phyloP scores from a whole-genome alignment of 2,113 vertebrate genomes.

The Chloebia gouldiae region DNA sequence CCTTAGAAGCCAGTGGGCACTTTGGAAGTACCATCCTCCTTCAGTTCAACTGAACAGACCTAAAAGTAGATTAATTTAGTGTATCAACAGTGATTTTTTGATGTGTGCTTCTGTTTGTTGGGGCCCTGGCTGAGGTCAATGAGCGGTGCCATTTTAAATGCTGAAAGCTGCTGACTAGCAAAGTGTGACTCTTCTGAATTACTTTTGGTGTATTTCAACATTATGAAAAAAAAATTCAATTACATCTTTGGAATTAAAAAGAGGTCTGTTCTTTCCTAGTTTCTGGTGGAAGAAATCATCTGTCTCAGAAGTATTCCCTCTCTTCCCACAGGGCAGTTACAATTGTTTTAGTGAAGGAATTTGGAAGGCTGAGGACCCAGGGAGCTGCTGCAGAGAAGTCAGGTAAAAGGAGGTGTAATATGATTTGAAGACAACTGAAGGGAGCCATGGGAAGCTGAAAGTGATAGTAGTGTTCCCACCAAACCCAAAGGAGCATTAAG shows the following conservation, averaged over 20 bases:
- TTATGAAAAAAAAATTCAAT: background rate
- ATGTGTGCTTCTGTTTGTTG: background rate
- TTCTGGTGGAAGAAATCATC: background rate
- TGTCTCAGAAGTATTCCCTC: background rate
- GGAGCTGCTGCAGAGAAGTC: background rate
- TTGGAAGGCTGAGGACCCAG: background rate
- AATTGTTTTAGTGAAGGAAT: background rate
- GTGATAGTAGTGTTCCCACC: background rate
- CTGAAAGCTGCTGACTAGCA: background rate
- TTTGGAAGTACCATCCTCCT: background rate
- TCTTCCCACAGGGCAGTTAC: background rate
- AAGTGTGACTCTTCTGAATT: background rate
- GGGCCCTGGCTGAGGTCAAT: background rate
- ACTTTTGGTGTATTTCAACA: background rate
- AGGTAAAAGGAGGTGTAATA: background rate
- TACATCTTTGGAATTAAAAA: background rate
- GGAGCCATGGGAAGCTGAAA: background rate
- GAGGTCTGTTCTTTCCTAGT: background rate
- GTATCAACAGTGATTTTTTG: background rate
- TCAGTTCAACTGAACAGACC: background rate
- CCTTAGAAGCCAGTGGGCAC: background rate
- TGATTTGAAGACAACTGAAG: background rate
- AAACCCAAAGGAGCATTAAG: rapidly evolving
- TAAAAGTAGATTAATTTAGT: background rate
- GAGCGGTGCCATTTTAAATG: background rate